Base-by-base conservation (phyloP, 2,797 vertebrate species). In the Sebastes goodei region DNA sequence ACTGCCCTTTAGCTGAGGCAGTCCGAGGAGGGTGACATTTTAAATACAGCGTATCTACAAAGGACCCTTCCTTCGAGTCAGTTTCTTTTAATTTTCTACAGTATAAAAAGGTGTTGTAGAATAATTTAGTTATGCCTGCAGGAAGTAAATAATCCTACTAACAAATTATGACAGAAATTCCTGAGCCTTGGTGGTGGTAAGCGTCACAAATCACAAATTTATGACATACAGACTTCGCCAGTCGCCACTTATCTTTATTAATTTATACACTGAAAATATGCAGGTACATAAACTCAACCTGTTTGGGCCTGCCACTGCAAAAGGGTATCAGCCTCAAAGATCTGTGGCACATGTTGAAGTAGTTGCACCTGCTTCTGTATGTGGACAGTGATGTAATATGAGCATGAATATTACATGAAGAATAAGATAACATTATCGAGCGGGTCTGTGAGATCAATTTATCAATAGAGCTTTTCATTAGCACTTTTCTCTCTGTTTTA, bases 1-100 rank as follows among this genome's bases (percentile, higher is more conserved):
- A 30, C 67, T 91, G 89, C 68, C 90, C 91, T 93, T 94, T 92
- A 80, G 78, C 70, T 20, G 60, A 73, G 66, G 79, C 70, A 65
- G 70, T 60, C 60, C 6, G 21, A 80, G 74, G 63, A 78, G 25
- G 25, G 59, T 92, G 93, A 87, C 93, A 94, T 95, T 95, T 94
- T 29, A 89, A 91, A 89, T 62, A 74, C 61, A 72, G 14, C 32
- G 60, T 61, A 83, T 89, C 85, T 86, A 75, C 88, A 80, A 85
- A 84, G 53, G 33, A 68, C 32, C 77, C 9, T 49, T 73, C 49
- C 60, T 71, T 73, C 1, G 2, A 86, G 67, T 73, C 76, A 56
- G 62, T 53, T 69, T 49, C 27, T 80, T 80, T 78, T 84, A 66
- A 65, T 78, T 59, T 74, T 71, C n/a, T 35, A 70, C 11, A 33